Evolutionary conservation across 2,797 vertebrate species (phyloP).

Genomic region (Gymnoscopelus braueri): DNA sequence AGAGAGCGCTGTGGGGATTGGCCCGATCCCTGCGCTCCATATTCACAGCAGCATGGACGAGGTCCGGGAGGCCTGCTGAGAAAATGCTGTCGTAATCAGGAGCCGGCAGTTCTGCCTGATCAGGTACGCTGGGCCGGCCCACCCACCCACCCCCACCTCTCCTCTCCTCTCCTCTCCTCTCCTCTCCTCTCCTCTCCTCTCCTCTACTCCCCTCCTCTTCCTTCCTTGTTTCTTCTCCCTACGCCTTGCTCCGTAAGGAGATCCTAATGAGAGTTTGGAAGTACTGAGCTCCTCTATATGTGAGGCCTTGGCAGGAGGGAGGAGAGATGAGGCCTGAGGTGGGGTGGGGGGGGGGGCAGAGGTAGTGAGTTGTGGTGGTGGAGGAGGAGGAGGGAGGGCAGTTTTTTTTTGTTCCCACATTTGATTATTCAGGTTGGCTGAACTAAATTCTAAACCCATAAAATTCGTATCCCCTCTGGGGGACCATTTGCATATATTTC

Average conservation of each 20-base stretch:
- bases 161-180: slow-evolving; percentile 77
- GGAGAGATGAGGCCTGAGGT: slow-evolving; percentile 72
- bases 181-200: slow-evolving; percentile 72
- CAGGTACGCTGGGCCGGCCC: slow-evolving; percentile 87
- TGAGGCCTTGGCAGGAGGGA: slow-evolving; percentile 77
- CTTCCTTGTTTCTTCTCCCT: slow-evolving; percentile 33
- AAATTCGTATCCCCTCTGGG: slow-evolving; percentile 86
- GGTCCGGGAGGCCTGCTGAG: slow-evolving; percentile 93
- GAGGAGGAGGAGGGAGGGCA: slow-evolving; percentile 58
- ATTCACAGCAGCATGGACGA: slow-evolving; percentile 97
- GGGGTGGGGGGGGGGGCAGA: slow-evolving; percentile 61
- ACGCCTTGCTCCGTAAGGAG: slow-evolving; percentile 84
- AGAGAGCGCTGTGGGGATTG: slow-evolving; percentile 89
- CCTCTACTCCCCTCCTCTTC: slow-evolving; percentile 53
- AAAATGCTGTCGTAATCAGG: slow-evolving; percentile 99
- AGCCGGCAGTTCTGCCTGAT: slow-evolving; percentile 94
- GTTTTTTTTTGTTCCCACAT: slow-evolving; percentile 85
- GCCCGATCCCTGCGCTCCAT: slow-evolving; percentile 88
- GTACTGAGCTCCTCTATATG: slow-evolving; percentile 77
- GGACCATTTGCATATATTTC: slow-evolving; percentile 89
- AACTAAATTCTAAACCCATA: slow-evolving; percentile 90
- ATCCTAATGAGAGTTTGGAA: slow-evolving; percentile 91
- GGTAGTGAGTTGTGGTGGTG: slow-evolving; percentile 64
- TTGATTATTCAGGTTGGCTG: slow-evolving; percentile 95
- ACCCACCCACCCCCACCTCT: slow-evolving; percentile 68